Conservation (phyloP, 2,113 vertebrate genomes). For the Pontoporia blainvillei region DNA sequence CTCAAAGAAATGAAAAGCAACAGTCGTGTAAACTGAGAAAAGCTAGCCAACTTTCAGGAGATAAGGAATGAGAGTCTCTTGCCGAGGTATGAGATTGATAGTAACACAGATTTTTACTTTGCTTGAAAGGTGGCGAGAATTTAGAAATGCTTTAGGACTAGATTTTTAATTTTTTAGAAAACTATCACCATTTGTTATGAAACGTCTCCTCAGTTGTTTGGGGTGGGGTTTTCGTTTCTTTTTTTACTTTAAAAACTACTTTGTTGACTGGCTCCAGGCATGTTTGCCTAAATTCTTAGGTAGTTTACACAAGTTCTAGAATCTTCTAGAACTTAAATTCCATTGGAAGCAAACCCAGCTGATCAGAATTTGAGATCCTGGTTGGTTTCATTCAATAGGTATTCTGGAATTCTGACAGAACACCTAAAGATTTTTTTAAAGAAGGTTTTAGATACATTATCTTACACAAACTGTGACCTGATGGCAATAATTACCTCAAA, state of each 20-base stretch:
- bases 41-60: conserved; percentile 53
- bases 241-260: conserved; percentile 54
- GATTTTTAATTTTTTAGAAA: conserved; percentile 70
- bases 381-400: conserved; percentile 60
- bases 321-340: conserved; percentile 58
- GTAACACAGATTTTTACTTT: conserved; percentile 26
- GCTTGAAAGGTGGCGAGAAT: conserved; percentile 44
- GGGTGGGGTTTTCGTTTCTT: conserved; percentile 48
- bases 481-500: conserved; percentile 88
- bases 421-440: conserved; percentile 54
- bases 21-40: conserved; percentile 54
- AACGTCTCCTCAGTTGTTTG: conserved; percentile 17
- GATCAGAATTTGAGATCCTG: conserved; percentile 73
- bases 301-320: conserved; percentile 55
- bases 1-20: conserved; percentile 63
- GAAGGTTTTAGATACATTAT: conserved; percentile 81
- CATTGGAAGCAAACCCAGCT: conserved; percentile 80
- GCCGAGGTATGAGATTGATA: conserved; percentile 45
- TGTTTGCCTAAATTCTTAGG: conserved; percentile 72
- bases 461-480: conserved; percentile 86
- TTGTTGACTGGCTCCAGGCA: conserved; percentile 65
- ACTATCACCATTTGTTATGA: conserved; percentile 31
- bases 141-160: conserved; percentile 56
- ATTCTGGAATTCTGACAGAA: conserved; percentile 46
- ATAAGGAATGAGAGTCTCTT: conserved; percentile 60